phyloP scores from a whole-genome alignment of 2,113 vertebrate species.

The Trematocara unimaculatum region DNA sequence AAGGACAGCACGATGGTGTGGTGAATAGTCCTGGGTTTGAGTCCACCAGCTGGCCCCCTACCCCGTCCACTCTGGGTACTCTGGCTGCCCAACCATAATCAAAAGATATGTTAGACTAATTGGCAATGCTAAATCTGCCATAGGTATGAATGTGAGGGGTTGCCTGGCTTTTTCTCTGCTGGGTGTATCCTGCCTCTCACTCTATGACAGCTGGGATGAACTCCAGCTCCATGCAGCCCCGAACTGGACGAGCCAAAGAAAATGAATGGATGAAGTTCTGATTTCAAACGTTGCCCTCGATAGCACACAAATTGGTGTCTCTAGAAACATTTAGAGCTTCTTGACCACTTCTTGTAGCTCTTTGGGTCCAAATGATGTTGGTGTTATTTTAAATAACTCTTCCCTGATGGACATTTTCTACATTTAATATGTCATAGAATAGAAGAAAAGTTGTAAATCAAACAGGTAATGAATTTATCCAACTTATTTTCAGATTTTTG shows the following conservation, averaged over 20 bases:
- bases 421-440: neutral
- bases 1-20: rapidly evolving
- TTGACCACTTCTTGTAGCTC: neutral
- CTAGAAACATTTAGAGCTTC: neutral
- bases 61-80: neutral
- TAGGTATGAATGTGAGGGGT: neutral
- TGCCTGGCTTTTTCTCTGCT: neutral
- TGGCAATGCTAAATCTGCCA: neutral
- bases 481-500: neutral
- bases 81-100: neutral
- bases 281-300: neutral
- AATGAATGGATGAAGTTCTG: rapidly evolving
- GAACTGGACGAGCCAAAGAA: neutral
- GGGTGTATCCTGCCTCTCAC: neutral
- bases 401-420: neutral
- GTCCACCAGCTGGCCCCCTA: neutral
- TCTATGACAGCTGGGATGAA: neutral
- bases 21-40: neutral
- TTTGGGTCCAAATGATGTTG: neutral
- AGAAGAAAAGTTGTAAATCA: neutral
- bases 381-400: neutral
- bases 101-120: neutral
- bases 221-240: neutral
- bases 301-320: neutral
- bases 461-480: rapidly evolving